Evolutionary conservation across 2,888 invertebrate species (phyloP).

Genomic region (Tethea ocularis): DNA sequence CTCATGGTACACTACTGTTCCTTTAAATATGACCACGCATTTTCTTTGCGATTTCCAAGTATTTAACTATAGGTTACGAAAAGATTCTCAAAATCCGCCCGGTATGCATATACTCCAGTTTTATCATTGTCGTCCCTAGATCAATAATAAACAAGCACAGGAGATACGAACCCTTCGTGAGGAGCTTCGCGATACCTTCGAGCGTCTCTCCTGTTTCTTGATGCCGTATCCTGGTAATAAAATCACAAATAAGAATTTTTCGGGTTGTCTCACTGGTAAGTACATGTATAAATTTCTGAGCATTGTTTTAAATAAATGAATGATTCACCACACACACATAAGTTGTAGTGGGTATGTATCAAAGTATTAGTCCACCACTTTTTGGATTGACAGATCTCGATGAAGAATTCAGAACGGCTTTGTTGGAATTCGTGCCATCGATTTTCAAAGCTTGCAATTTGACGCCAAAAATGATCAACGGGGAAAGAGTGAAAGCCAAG

Average conservation of each 20-base stretch:
- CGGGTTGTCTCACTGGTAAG: constrained; percentile 90
- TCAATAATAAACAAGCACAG: neutral
- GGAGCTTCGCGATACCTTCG: constrained; percentile 22
- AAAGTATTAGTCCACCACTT: neutral
- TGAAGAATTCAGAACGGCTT: constrained; percentile 92
- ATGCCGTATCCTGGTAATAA: constrained; percentile 99
- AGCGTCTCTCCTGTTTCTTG: constrained; percentile 88
- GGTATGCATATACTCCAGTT: no score
- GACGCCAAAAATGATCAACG: constrained; percentile 96
- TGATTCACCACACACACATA: no score
- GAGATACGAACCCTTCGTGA: neutral
- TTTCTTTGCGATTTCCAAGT: no score
- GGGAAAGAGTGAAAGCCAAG: constrained; percentile 93
- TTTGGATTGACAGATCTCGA: constrained; percentile 91
- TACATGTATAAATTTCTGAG: no score
- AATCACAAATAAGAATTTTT: constrained; percentile 96
- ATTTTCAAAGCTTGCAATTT: constrained; percentile 93
- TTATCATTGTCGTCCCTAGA: neutral
- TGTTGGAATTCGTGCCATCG: constrained; percentile 92
- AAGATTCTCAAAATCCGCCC: no score
- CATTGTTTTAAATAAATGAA: no score
- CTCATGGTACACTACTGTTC: no score
- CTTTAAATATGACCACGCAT: no score
- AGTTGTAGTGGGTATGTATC: no score
- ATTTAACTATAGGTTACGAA: no score